phyloP scores from a whole-genome alignment of 2,797 vertebrate species.

The Merluccius polli region DNA sequence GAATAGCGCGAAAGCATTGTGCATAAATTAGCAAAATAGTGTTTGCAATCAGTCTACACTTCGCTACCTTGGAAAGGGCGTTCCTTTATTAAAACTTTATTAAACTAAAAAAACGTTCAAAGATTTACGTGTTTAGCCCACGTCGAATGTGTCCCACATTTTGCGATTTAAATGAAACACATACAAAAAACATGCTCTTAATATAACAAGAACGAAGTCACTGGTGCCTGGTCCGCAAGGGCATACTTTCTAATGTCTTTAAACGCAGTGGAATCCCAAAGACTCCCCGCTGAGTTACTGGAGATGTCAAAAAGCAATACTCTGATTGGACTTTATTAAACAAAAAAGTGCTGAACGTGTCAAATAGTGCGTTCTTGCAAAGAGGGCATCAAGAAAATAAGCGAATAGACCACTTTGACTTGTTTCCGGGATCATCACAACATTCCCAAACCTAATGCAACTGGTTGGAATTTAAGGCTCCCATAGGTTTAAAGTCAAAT shows the following conservation, averaged over 20 bases:
- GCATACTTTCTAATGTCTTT: neutral
- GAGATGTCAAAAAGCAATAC: neutral
- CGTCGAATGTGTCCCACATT: neutral
- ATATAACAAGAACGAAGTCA: no score
- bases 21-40: neutral
- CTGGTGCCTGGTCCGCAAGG: neutral
- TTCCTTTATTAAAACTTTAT: conserved; percentile 8
- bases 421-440: no score
- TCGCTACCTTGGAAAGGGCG: neutral
- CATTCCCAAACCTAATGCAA: neutral
- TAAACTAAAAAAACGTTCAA: neutral
- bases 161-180: neutral
- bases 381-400: neutral
- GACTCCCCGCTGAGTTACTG: no score
- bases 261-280: neutral
- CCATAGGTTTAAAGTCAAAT: neutral
- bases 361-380: neutral
- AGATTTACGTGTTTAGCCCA: neutral
- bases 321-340: neutral
- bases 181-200: neutral
- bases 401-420: no score
- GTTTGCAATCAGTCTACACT: neutral
- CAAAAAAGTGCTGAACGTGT: neutral
- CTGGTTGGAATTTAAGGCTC: neutral
- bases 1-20: neutral